Evolutionary conservation across 2,888 invertebrate genomes (phyloP).

Genomic region (Dynastes maya): DNA sequence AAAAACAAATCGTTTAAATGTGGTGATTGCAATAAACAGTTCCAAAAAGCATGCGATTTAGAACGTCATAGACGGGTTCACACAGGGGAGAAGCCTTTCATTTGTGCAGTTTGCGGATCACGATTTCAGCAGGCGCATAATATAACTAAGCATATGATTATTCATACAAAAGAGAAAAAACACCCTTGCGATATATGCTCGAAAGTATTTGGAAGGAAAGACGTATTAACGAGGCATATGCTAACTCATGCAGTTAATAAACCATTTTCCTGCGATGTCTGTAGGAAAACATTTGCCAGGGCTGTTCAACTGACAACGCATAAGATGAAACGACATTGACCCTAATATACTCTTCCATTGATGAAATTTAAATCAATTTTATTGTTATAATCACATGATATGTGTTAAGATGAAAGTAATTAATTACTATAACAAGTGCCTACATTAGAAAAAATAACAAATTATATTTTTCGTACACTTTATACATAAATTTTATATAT

Average conservation of each 20-base stretch:
- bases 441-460: background rate
- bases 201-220: slow-evolving; percentile 67
- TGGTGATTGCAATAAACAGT: slow-evolving; percentile 65
- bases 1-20: slow-evolving; percentile 63
- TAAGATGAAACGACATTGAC: slow-evolving; percentile 52
- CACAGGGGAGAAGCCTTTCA: slow-evolving; percentile 68
- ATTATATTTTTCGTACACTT: slow-evolving; percentile 31
- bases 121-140: slow-evolving; percentile 65
- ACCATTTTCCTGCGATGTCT: slow-evolving; percentile 64
- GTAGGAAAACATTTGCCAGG: slow-evolving; percentile 65
- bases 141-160: slow-evolving; percentile 67
- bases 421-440: slow-evolving; percentile 19
- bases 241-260: slow-evolving; percentile 67
- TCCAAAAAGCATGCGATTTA: slow-evolving; percentile 67
- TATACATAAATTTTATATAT: slow-evolving; percentile 20
- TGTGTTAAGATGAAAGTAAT: background rate
- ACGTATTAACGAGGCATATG: slow-evolving; percentile 67
- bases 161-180: slow-evolving; percentile 66
- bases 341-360: background rate
- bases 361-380: slow-evolving; percentile 1
- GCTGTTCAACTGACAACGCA: slow-evolving; percentile 55
- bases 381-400: slow-evolving; percentile 8
- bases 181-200: slow-evolving; percentile 67
- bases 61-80: slow-evolving; percentile 67
- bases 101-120: slow-evolving; percentile 62